Evolutionary conservation across 1,140 invertebrate genomes (phyloP), one percentile per base, ranked within the genome.

Genomic region (Calycopis cecrops): DNA sequence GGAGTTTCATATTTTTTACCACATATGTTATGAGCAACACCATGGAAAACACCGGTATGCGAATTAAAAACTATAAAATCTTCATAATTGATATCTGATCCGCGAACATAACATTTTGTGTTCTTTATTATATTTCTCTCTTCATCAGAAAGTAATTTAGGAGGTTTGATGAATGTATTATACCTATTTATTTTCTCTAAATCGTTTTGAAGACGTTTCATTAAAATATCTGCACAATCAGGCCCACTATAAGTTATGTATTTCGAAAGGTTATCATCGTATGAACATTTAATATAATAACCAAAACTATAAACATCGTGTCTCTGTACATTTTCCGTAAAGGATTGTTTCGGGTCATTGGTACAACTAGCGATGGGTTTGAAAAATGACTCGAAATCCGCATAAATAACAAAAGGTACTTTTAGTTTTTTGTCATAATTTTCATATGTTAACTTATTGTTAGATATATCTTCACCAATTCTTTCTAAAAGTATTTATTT

Each of bases 261-360:
- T 55, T 67, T 57, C 17, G 71, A 75, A 7, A 81, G 40, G 10
- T 62, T 57, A 53, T 79, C 65, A 71, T 86, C 61, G 65, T 63
- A 83, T 33, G 50, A 60, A 68, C 79, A 86, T 56, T 80, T 68
- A 1, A 77, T 55, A 59, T 80, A 82, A 53, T 79, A 83, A 17
- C 65, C 81, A 58, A 79, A 65, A 63, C 69, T 77, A 44, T 71
- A 76, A 8, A 68, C 63, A 10, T 66, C 62, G 62, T 87, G 76
- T 65, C 73, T 70, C 51, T 76, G 64, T 59, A 65, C 59, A 47
- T 62, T 62, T 21, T 58, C 34, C 12, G 63, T 73, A 52, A n/a
- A 65, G 14, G 65, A 59, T 57, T 53, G 62, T 38, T 12, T 53
- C 35, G 63, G 48, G 38, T 69, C 51, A 9, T 55, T 62, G 35